Conservation (phyloP, 1,140 invertebrate species). For the Lepidotrigona ventralis region DNA sequence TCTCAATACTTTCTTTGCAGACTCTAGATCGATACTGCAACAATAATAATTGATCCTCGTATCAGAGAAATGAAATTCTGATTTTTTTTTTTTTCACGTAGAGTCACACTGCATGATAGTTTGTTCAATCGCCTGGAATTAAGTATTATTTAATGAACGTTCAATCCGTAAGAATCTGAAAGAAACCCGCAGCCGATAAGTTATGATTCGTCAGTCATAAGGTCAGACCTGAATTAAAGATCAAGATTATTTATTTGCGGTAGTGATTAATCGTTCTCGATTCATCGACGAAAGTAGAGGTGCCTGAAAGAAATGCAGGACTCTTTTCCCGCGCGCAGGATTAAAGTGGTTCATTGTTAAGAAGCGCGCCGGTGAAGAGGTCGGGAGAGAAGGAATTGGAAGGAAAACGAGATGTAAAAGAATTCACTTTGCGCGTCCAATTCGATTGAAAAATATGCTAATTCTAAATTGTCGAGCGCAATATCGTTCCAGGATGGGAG, state of each 20-base stretch:
- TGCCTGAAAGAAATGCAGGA: constrained; percentile 31
- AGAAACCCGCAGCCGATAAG: no score
- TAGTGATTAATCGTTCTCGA: constrained; percentile 55
- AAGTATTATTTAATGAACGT: no score
- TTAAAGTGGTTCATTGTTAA: constrained; percentile 68
- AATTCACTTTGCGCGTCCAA: constrained; percentile 30
- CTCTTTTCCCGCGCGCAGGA: constrained; percentile 45
- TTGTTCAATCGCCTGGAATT: no score
- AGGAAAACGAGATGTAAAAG: constrained; percentile 30
- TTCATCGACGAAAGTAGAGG: constrained; percentile 34
- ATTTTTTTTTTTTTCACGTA: no score
- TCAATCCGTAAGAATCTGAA: no score
- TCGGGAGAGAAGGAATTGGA: constrained; percentile 40
- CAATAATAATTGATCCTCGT: no score
- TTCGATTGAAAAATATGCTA: constrained; percentile 36
- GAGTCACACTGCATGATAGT: no score
- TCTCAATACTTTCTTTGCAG: no score
- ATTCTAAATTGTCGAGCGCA: constrained; percentile 28
- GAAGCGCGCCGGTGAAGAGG: constrained; percentile 47
- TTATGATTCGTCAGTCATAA: no score
- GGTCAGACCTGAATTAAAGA: no score
- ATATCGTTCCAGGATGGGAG: background rate
- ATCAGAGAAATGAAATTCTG: no score
- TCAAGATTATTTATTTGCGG: background rate
- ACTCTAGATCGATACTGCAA: no score